Conservation (phyloP, 2,113 vertebrate species). For the Fulmarus glacialis region DNA sequence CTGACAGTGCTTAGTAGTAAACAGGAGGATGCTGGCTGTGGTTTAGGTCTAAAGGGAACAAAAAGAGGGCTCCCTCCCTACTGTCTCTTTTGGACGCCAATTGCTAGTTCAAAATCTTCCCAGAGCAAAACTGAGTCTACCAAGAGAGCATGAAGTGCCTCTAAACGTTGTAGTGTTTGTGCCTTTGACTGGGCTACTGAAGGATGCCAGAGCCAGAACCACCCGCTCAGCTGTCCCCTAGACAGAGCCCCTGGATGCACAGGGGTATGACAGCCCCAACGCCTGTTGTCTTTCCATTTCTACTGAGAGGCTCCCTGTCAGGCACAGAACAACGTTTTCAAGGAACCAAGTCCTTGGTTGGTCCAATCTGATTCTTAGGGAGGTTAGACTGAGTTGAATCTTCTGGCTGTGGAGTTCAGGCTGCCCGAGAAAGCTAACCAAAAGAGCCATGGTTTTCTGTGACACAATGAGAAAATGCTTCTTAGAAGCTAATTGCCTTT, state of each 20-base stretch:
- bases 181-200: not conserved
- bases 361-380: not conserved
- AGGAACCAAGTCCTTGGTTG: not conserved
- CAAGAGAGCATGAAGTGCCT: not conserved
- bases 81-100: not conserved
- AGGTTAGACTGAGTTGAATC: not conserved
- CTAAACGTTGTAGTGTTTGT: accelerated
- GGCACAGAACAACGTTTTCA: not conserved
- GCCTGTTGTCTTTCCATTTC: not conserved
- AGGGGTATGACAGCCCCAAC: not conserved
- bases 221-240: accelerated
- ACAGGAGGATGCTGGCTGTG: not conserved
- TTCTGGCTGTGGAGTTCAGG: not conserved
- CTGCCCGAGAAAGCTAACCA: not conserved
- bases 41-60: not conserved
- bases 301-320: not conserved
- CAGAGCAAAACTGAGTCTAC: not conserved
- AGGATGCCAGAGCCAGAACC: not conserved
- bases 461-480: not conserved
- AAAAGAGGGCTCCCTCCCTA: not conserved
- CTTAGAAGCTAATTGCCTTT: not conserved
- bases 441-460: not conserved
- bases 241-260: not conserved
- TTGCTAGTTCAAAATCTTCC: not conserved
- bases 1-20: accelerated